Base-by-base conservation (phyloP, 2,888 invertebrate genomes). In the Hartigia nigra region DNA sequence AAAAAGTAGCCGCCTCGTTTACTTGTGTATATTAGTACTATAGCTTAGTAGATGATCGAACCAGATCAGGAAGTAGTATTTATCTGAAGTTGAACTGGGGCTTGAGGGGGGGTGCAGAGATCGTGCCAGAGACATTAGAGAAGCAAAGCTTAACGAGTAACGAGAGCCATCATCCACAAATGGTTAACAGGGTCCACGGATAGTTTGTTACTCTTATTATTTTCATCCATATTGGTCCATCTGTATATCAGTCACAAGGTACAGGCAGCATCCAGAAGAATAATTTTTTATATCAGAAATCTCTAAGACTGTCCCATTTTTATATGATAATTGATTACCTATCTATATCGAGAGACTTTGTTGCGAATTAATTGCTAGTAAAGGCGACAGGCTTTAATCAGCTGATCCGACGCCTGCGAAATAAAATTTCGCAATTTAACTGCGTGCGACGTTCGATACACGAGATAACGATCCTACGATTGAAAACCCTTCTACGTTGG, bases 1-100 rank as follows among this genome's bases (percentile, higher is more conserved):
- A 85, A 84, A 85, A 85, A 84, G 78, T 78, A 76, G 82, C 79
- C 70, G 84, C 77, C 84, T 79, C 77, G 80, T 77, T 82, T 83
- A 81, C 81, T 84, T 79, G 75, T 76, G 76, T 76, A 75, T 39
- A 70, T 72, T 74, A 37, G 70, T 74, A 74, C 34, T 55, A 31
- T 77, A 35, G 69, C 35, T n/a, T 70, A 31, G 77, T 70, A 81
- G 81, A 79, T 76, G 76, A 84, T 83, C 78, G 79, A 74, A 76
- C 31, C 76, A 77, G 81, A 82, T 83, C 81, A 83, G 83, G 82
- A 85, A 85, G 79, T 82, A 78, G 79, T 55, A 55, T 9, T 76
- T 55, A 55, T 55, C 55, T 55, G 2, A 9, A 1, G 23, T 55
- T 23, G 23, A 23, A 23, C 23, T 5, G 55, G 14, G 14, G 55